phyloP scores from a whole-genome alignment of 2,797 vertebrate species.

The Serranus cabrilla region DNA sequence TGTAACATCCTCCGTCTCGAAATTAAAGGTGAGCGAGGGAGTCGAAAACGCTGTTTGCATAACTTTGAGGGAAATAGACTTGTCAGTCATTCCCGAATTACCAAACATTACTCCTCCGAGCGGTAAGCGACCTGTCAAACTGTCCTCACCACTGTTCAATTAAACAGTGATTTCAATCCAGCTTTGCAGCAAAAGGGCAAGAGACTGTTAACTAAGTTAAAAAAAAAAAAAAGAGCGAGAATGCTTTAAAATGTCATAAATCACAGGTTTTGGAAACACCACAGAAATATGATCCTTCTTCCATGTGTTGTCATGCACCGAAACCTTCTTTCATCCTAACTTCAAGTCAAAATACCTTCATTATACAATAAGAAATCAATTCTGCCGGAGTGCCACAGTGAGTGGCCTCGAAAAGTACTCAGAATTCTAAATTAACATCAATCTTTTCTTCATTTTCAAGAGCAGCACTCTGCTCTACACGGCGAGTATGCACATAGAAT shows the following conservation, averaged over 20 bases:
- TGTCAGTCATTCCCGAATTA: conserved; percentile 44
- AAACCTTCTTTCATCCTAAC: conserved; percentile 9
- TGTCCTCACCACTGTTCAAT: conserved; percentile 27
- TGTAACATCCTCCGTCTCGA: conserved; percentile 31
- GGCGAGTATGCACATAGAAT: not conserved
- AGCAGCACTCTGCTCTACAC: conserved; percentile 4
- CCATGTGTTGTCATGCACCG: not conserved
- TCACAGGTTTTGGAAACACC: conserved; percentile 8
- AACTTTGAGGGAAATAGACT: conserved; percentile 41
- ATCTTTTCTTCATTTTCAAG: conserved; percentile 14
- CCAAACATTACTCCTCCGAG: conserved; percentile 32
- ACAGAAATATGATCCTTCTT: not conserved
- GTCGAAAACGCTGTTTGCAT: conserved; percentile 31
- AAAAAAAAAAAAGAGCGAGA: not conserved
- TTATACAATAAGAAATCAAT: not conserved
- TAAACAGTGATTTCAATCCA: conserved; percentile 37
- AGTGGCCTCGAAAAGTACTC: conserved; percentile 11
- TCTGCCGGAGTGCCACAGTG: conserved; percentile 4
- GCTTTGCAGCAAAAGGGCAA: conserved; percentile 8
- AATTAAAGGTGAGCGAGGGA: conserved; percentile 50
- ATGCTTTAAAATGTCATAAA: conserved; percentile 14
- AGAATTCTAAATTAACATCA: conserved; percentile 27
- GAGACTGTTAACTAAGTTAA: conserved; percentile 19
- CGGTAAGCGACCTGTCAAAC: conserved; percentile 43
- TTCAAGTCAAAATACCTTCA: conserved; percentile 15